Evolutionary conservation across 2,797 vertebrate genomes (phyloP).

Genomic region (Limosa lapponica): DNA sequence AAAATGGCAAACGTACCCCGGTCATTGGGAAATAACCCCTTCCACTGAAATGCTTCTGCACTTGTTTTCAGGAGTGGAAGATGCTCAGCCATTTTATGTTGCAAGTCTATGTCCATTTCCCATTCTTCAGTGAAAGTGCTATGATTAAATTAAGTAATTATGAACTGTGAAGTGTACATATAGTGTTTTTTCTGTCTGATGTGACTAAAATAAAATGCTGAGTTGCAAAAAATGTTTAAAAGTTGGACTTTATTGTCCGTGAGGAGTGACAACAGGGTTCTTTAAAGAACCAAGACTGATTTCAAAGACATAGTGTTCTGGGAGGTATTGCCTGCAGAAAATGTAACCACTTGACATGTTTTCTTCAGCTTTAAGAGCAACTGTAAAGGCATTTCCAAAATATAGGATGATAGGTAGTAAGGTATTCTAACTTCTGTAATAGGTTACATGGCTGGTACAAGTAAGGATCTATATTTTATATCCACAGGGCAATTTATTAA

Average conservation of each 20-base stretch:
- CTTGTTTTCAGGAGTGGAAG: background rate
- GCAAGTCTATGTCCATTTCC: background rate
- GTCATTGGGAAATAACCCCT: background rate
- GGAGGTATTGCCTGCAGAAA: background rate
- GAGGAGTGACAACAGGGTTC: background rate
- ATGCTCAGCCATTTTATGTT: background rate
- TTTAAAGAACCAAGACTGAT: background rate
- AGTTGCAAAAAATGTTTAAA: background rate
- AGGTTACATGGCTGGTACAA: background rate
- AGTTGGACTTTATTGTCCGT: background rate
- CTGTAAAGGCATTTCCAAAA: background rate
- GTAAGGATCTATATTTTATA: background rate
- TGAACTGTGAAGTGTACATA: background rate
- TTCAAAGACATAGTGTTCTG: background rate
- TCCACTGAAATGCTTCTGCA: background rate
- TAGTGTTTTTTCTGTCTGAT: background rate
- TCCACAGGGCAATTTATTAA: background rate
- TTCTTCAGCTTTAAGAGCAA: background rate
- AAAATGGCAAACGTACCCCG: background rate
- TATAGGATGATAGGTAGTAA: background rate
- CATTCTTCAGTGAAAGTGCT: background rate
- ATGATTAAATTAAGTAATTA: background rate
- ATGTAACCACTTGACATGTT: rapidly evolving
- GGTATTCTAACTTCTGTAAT: background rate
- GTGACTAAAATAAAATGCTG: background rate